Conservation (phyloP, 2,888 invertebrate species). For the Cancer borealis region DNA sequence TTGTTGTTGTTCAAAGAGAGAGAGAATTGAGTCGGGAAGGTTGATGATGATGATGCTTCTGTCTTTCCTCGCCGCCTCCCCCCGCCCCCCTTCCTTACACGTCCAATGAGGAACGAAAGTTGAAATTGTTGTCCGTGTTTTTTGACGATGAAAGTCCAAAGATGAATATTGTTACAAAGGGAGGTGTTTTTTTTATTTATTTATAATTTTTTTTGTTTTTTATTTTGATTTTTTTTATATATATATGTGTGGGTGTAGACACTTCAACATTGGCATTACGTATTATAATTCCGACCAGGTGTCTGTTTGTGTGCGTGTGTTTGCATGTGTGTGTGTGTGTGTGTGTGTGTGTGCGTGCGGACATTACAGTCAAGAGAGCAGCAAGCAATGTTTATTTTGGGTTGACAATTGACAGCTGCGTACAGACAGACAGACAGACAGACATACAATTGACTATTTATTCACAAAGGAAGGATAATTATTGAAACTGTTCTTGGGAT, state of each 20-base stretch:
- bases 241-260: neutral
- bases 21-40: too few species aligned
- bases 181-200: neutral
- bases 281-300: neutral
- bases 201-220: neutral
- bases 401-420: neutral
- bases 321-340: constrained; percentile 1
- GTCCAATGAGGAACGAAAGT: too few species aligned
- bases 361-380: neutral
- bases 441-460: too few species aligned
- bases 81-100: too few species aligned
- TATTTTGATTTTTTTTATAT: neutral
- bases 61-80: too few species aligned
- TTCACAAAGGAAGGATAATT: too few species aligned
- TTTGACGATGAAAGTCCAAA: too few species aligned
- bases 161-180: neutral
- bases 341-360: neutral
- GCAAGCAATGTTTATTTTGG: neutral
- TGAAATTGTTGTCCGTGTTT: too few species aligned
- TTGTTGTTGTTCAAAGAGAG: too few species aligned
- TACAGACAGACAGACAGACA: neutral
- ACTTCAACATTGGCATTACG: neutral
- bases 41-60: too few species aligned
- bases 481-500: neutral
- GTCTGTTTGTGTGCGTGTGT: neutral